Conservation (phyloP, 2,888 invertebrate genomes). For the Rambutsinella grinnellia region DNA sequence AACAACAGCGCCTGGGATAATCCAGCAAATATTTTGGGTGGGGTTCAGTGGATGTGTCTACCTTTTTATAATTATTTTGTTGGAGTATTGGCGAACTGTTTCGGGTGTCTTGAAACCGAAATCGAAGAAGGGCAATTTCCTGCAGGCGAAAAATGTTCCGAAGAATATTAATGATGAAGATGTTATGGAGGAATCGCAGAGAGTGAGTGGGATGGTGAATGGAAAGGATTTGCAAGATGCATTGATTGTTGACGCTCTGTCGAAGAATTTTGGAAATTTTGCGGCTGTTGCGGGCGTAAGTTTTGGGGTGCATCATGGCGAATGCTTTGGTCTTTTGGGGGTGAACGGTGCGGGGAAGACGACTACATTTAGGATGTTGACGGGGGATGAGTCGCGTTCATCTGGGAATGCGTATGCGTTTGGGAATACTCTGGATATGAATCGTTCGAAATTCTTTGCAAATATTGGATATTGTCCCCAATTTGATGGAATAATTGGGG, state of each 20-base stretch:
- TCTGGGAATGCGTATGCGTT: slow-evolving; percentile 69
- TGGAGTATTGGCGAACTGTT: too few relatives aligned
- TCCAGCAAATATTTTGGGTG: too few relatives aligned
- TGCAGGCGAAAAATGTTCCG: too few relatives aligned
- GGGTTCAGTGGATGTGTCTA: too few relatives aligned
- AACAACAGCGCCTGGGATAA: too few relatives aligned
- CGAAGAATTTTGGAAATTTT: slow-evolving; percentile 67
- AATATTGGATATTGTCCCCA: slow-evolving; percentile 77
- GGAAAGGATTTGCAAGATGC: slow-evolving; percentile 19
- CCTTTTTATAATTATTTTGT: too few relatives aligned
- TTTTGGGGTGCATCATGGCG: slow-evolving; percentile 75
- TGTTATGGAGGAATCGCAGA: not conserved
- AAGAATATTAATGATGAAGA: slow-evolving; percentile 14
- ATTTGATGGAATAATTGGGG: slow-evolving; percentile 83
- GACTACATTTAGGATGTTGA: slow-evolving; percentile 70
- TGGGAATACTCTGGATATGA: slow-evolving; percentile 66
- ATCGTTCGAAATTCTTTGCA: slow-evolving; percentile 58
- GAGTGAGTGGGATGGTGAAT: slow-evolving; percentile 5
- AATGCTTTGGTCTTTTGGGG: slow-evolving; percentile 69
- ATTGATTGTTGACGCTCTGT: slow-evolving; percentile 27
- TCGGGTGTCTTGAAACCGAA: too few relatives aligned
- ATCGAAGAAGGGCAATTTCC: too few relatives aligned
- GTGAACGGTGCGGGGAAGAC: slow-evolving; percentile 55
- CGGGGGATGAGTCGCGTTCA: slow-evolving; percentile 70
- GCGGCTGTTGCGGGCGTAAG: slow-evolving; percentile 77